These are phyloP conservation scores for Girardinichthys multiradiatus DNA, from an alignment of 2,113 vertebrate genomes.

Conservation along the genomic window DNA sequence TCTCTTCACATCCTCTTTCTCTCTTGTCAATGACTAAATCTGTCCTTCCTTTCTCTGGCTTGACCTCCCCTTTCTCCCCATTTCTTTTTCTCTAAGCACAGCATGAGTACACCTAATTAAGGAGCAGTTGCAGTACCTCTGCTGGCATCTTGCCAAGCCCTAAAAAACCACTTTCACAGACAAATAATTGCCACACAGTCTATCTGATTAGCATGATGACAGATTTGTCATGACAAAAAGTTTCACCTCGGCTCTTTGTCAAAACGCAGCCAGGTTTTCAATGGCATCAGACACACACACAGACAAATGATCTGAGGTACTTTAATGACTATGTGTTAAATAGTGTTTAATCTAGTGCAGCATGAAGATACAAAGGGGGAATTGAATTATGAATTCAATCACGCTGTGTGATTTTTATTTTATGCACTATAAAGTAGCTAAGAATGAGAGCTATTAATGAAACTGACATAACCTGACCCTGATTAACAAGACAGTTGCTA, in stretches of 20 bases:
- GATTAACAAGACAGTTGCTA: constrained; percentile 45
- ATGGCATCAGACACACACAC: constrained; percentile 18
- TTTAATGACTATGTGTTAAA: constrained; percentile 36
- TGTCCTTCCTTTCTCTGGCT: constrained; percentile 20
- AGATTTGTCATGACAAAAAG: constrained; percentile 34
- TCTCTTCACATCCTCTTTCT: background rate
- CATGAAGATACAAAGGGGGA: background rate
- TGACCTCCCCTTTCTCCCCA: background rate
- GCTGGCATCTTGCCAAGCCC: constrained; percentile 41
- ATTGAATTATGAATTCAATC: constrained; percentile 20
- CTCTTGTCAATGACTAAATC: background rate
- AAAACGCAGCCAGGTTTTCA: constrained; percentile 32
- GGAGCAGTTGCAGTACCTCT: constrained; percentile 49
- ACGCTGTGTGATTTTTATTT: constrained; percentile 15
- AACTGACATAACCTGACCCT: constrained; percentile 31
- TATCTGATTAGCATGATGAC: constrained; percentile 67
- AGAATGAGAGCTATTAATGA: constrained; percentile 41
- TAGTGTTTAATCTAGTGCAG: constrained; percentile 17
- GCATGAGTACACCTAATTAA: constrained; percentile 66
- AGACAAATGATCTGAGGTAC: constrained; percentile 22
- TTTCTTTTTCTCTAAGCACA: constrained; percentile 27
- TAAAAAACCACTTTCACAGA: constrained; percentile 54
- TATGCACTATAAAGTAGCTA: constrained; percentile 29
- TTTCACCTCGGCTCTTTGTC: constrained; percentile 3
- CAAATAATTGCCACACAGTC: constrained; percentile 66